Evolutionary conservation across 2,113 vertebrate species (phyloP).

Genomic region (Verasper variegatus): DNA sequence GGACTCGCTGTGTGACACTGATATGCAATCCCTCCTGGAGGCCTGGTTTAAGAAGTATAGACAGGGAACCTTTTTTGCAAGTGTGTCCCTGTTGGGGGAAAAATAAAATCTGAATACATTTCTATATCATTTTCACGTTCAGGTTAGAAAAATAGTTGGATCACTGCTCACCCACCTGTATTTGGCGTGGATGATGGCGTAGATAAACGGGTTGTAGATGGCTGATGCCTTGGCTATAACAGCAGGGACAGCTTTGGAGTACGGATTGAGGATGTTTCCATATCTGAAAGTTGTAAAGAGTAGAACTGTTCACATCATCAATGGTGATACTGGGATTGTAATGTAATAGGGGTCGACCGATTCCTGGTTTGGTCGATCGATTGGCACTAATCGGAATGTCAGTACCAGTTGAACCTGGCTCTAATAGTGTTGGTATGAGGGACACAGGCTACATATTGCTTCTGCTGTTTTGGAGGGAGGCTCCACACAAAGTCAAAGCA

Average conservation of each 20-base stretch:
- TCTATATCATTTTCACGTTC: neutral
- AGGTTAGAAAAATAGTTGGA: neutral
- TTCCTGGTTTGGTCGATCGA: neutral
- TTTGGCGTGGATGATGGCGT: constrained; percentile 93
- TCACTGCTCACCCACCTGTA: constrained; percentile 84
- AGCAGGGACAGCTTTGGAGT: constrained; percentile 91
- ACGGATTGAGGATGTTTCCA: constrained; percentile 86
- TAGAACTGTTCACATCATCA: neutral
- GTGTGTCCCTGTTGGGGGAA: constrained; percentile 83
- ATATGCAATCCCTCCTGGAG: constrained; percentile 77
- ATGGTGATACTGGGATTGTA: neutral
- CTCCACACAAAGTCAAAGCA: too few species aligned
- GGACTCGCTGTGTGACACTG: constrained; percentile 82
- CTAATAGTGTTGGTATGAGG: too few species aligned
- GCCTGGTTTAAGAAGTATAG: constrained; percentile 83
- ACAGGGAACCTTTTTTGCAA: constrained; percentile 89
- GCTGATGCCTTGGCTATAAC: constrained; percentile 96
- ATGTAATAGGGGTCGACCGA: neutral
- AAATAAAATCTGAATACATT: neutral
- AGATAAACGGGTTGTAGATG: constrained; percentile 96
- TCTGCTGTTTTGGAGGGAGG: too few species aligned
- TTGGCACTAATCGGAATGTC: neutral
- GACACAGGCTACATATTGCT: too few species aligned
- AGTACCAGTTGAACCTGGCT: neutral
- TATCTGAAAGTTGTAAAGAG: constrained; percentile 82